phyloP scores from a whole-genome alignment of 2,113 vertebrate species.

The Dermatemys mawii region DNA sequence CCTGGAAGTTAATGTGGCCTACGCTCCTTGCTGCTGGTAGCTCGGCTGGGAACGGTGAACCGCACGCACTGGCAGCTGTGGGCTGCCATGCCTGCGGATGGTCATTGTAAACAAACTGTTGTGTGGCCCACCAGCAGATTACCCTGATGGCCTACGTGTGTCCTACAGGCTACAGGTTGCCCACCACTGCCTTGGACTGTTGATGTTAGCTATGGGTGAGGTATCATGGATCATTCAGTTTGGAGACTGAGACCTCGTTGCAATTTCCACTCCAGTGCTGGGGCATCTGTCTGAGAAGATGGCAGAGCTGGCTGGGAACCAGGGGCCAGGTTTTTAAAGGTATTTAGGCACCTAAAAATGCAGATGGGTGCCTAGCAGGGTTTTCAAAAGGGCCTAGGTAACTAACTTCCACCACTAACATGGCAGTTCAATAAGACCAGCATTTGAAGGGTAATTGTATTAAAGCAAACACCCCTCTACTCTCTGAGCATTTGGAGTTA shows the following conservation, averaged over 20 bases:
- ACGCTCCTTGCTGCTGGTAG: too few species aligned
- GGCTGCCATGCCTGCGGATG: too few species aligned
- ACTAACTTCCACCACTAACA: fast-evolving
- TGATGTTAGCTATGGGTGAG: not conserved
- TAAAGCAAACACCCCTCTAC: not conserved
- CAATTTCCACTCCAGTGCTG: not conserved
- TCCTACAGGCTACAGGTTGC: too few species aligned
- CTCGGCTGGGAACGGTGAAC: too few species aligned
- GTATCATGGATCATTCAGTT: not conserved
- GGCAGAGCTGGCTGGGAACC: not conserved
- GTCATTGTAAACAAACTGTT: too few species aligned
- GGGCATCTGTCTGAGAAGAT: not conserved
- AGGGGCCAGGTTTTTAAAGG: not conserved
- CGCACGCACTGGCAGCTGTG: too few species aligned
- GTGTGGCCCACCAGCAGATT: too few species aligned
- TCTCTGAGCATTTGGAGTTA: not conserved
- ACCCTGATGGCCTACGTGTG: too few species aligned
- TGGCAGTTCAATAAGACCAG: not conserved
- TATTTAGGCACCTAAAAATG: not conserved
- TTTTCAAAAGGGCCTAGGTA: fast-evolving
- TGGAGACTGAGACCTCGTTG: not conserved
- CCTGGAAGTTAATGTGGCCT: not conserved
- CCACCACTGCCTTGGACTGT: not conserved
- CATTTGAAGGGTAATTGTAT: not conserved
- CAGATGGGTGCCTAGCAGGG: not conserved